Conservation (phyloP, 2,888 invertebrate genomes). For the Arctia plantaginis region DNA sequence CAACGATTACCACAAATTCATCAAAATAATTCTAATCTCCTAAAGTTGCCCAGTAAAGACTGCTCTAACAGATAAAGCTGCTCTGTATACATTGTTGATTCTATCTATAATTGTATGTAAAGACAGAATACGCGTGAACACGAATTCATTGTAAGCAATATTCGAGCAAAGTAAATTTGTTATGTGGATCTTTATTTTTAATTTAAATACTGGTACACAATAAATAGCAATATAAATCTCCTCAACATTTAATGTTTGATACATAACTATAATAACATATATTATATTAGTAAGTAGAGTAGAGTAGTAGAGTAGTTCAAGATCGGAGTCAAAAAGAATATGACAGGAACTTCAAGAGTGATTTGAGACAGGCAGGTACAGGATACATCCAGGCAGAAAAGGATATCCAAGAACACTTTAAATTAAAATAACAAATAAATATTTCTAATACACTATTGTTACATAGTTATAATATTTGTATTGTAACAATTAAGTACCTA, state of each 20-base stretch:
- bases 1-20: background rate
- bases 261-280: background rate
- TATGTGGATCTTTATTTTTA: too few relatives aligned
- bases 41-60: background rate
- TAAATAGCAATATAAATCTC: too few relatives aligned
- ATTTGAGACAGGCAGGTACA: constrained; percentile 12
- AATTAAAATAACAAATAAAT: constrained; percentile 1
- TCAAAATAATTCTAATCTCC: background rate
- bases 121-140: background rate
- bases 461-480: background rate
- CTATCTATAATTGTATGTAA: background rate
- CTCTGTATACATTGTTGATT: background rate
- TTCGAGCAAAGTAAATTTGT: background rate
- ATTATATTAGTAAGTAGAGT: too few relatives aligned
- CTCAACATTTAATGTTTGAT: background rate
- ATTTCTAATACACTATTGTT: background rate
- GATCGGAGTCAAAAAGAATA: background rate
- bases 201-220: too few relatives aligned
- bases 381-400: constrained; percentile 4
- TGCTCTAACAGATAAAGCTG: background rate
- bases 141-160: background rate
- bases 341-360: constrained; percentile 1
- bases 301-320: too few relatives aligned
- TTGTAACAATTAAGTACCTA: background rate
- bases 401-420: constrained; percentile 4